Evolutionary conservation across 2,113 vertebrate genomes (phyloP), one percentile per base, ranked within the genome.

Genomic region (Indicator maculatus): DNA sequence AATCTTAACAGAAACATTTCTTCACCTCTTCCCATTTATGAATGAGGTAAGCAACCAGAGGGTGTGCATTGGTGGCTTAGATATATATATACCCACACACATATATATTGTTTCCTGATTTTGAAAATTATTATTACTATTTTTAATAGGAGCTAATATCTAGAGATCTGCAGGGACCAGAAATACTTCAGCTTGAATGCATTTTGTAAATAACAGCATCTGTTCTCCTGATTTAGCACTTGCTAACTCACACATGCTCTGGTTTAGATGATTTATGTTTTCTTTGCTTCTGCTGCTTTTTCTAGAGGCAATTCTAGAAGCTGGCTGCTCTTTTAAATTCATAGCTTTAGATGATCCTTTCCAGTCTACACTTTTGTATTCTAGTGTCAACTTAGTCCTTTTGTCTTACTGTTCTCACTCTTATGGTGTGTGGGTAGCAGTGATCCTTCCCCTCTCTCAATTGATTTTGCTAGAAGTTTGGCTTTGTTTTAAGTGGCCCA

Each of bases 121-220:
- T 66, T 12, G 23, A 50, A 50, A 52, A 12, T 6, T 53, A 15
- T 14, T 56, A 18, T 20, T n/a, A 38, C 50, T 66, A 60, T 52
- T 63, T 83, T 71, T 4, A 12, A 19, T 38, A 67, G 61, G 21
- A 69, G 20, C 12, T 61, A 81, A 30, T 81, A 84, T 55, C 27
- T 83, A 45, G 70, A 75, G 61, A 52, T 24, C 47, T 78, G 36
- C 36, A 75, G 69, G 78, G 83, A 75, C 6, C 26, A 69, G 50
- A 84, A 90, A 39, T 78, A 60, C 44, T 90, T 93, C 76, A 75
- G 84, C 73, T 65, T 83, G 55, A 89, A 83, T 70, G 36, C 45
- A 14, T 66, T 94, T 75, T 88, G 61, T 83, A 89, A 92, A 65
- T 79, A 89, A 75, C 24, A 85, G 85, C 82, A 72, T 91, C 75